Base-by-base conservation (phyloP, 2,888 invertebrate genomes). In the Vesta saturnalis region DNA sequence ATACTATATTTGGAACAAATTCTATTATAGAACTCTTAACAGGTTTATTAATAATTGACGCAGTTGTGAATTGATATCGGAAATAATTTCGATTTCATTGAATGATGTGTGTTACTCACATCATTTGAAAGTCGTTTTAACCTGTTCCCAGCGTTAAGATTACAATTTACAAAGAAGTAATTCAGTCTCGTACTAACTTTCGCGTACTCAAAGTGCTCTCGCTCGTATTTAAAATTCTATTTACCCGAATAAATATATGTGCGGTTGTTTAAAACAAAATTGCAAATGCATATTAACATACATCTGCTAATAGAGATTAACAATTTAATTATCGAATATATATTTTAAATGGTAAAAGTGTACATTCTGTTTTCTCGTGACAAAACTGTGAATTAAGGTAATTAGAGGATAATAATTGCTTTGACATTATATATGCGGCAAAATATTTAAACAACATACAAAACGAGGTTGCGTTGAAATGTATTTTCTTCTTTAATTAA, bases 41-140 rank as follows among this genome's bases (percentile, higher is more conserved):
- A 18, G 19, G 49, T 18, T 49, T 49, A 16, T 49, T 16, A 47
- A 47, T 12, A 12, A 52, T 18, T 52, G 52, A 21, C 18, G 52
- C 52, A 21, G 12, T 19, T 19, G 10, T 52, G 5, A 52, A 52
- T 52, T 52, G 19, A 19, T 52, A 52, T 21, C 21, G 52, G 52
- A 52, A 52, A 21, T 52, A 52, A 52, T 52, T 52, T 52, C 52
- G 52, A 19, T 52, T 52, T 52, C 19, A 52, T 52, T 52, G 21
- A 19, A 18, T 8, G 14, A 49, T 14, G 4, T 49, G 8, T 1
- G 15, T 15, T 52, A 19, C 18, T 8, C 52, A 19, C 19, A 52
- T 52, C 10, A 52, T 52, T 12, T 18, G 52, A 52, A 52, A 52
- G 52, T 52, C 52, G 52, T 52, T 52, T n/a, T 52, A 19, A 52